A percentile compares a stretch with the other conserved stretches of the same genome.
These are phyloP conservation scores for Eptatretus atami DNA, from an alignment of 2,797 vertebrate genomes.

Conservation along the genomic window DNA sequence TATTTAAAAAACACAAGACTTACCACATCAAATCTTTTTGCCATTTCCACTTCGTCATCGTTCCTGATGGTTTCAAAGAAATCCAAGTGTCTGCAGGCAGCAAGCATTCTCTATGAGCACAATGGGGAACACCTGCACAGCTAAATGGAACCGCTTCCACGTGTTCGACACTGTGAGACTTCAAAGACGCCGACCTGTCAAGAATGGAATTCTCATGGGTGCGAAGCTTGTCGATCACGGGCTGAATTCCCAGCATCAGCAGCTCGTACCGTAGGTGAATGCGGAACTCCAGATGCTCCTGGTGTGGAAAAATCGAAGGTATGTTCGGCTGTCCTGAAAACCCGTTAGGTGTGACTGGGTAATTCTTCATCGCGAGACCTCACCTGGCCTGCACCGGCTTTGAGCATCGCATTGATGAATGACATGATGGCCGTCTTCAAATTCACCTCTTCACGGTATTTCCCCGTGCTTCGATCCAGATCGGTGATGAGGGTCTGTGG, in stretches of 20 bases:
- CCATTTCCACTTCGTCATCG: slow-evolving; percentile 65
- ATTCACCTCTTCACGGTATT: slow-evolving; percentile 72
- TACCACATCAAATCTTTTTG: slow-evolving; percentile 62
- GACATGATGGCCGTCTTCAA: slow-evolving; percentile 96
- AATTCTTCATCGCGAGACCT: slow-evolving; percentile 9
- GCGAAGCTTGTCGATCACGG: slow-evolving; percentile 70
- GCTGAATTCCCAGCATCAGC: slow-evolving; percentile 84
- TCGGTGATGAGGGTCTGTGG: slow-evolving; percentile 50
- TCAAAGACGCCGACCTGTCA: slow-evolving; percentile 34
- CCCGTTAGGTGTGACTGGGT: no score
- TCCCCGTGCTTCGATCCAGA: slow-evolving; percentile 51
- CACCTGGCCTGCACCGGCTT: slow-evolving; percentile 74
- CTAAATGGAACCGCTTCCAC: not conserved
- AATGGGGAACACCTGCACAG: not conserved
- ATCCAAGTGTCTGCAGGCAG: slow-evolving; percentile 42
- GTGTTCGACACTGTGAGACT: not conserved
- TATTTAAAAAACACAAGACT: slow-evolving; percentile 11
- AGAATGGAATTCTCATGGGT: slow-evolving; percentile 67
- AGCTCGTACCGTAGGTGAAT: slow-evolving; percentile 83
- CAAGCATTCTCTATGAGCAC: no score
- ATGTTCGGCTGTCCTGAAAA: no score
- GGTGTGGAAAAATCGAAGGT: slow-evolving; percentile 6
- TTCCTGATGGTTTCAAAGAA: slow-evolving; percentile 98
- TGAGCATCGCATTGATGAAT: slow-evolving; percentile 82
- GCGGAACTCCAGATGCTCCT: slow-evolving; percentile 89